Evolutionary conservation across 2,797 vertebrate genomes (phyloP), one percentile per base, ranked within the genome.

Genomic region (Sebastes taczanowskii): DNA sequence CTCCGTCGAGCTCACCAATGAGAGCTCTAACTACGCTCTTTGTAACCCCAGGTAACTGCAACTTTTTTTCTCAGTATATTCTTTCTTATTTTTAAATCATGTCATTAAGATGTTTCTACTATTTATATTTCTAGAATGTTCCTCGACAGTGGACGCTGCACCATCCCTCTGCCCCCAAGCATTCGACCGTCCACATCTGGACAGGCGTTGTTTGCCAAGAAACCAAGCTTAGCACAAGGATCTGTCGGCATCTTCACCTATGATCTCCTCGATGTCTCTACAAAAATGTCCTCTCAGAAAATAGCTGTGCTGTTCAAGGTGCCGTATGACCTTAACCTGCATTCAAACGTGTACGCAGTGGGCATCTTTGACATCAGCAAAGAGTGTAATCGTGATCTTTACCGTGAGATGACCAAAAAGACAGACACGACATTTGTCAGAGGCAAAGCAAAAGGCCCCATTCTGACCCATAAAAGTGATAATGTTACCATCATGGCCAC

Each of bases 221-320:
- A 68, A n/a, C 0, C 0, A 0, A 10, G 8, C 27, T 1, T 7
- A 59, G 27, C 2, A 2, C 25, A 9, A 14, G 74, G 80, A 30
- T 14, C 25, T 4, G 62, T 70, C 11, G 74, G 55, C 3, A 56
- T 82, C 53, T 55, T 82, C 74, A 77, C 80, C 3, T 82, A 67
- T 9, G 68, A 81, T 29, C 62, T 81, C 13, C 5, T 4, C 7
- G 1, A 76, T 6, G 53, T 23, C 7, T 14, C 11, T 5, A 66
- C 55, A 1, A 14, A 25, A 1, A 0, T 6, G 14, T n/a, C 2
- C 27, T 10, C 18, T 5, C 1, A 16, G 30, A 82, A 42, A 65
- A 11, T 82, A 7, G 62, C 74, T 8, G 55, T 60, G 14, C 53
- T 84, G 62, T 76, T 49, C 68, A 56, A 35, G 20, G 77, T 80